Evolutionary conservation across 2,113 vertebrate species (phyloP), one percentile per base, ranked within the genome.

Genomic region (Neodontobutis hainanensis): DNA sequence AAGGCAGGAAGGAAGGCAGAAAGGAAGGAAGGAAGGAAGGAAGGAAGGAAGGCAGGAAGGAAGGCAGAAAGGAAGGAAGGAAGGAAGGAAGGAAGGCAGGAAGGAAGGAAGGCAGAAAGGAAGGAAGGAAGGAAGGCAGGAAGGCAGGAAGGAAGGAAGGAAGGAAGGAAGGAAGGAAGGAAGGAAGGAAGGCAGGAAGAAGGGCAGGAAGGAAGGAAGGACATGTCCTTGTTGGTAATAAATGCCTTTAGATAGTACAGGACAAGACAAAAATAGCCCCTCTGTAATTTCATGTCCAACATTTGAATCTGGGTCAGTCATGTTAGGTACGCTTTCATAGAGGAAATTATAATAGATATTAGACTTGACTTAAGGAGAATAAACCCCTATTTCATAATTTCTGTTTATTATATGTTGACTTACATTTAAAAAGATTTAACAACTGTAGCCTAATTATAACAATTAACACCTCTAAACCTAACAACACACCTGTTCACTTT

Each of bases 211-310:
- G 19, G 19, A 27, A 27, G 19, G 19, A 27, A 86, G 78, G 77
- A 48, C 81, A 70, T 63, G 80, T 85, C 83, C 73, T 89, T 74
- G 75, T 78, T 77, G 56, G 62, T 81, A 84, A 85, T 85, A 85
- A 82, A 89, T 19, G 58, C 70, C 74, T 75, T 72, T 76, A 77
- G 64, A 75, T 67, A 38, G 62, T 70, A 60, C 51, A 79, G 68
- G 49, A 48, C 19, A 27, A 27, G 72, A 56, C 58, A 80, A 70
- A 48, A 47, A 72, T 64, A 40, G 9, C 9, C 49, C 5, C 51
- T 14, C 11, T 6, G 11, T 53, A 45, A 45, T 53, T 27, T 53
- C 51, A 53, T 35, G 51, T 27, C 6, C 51, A 53, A 53, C 11
- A 53, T 35, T 35, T 32, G 14, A 14, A 35, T 35, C 27, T 34